phyloP scores from a whole-genome alignment of 2,797 vertebrate genomes.

The Sebastes ruberrimus region DNA sequence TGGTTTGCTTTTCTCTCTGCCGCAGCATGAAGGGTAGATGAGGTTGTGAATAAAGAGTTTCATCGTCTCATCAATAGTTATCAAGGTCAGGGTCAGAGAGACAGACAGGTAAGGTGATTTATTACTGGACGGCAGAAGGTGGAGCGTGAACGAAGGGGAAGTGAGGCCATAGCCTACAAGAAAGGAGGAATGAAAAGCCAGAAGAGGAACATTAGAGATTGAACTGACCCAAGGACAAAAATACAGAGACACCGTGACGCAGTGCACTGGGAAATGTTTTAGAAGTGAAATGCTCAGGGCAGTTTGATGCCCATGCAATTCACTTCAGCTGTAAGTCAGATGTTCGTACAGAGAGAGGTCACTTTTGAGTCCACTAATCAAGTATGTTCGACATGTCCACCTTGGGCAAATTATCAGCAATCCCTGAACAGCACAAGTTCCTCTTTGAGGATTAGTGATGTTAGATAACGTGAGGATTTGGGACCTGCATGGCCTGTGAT shows the following conservation, averaged over 20 bases:
- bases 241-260: not conserved
- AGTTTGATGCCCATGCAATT: not conserved
- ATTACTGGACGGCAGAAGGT: constrained; percentile 48
- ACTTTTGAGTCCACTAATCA: constrained; percentile 13
- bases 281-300: not conserved
- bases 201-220: constrained; percentile 6
- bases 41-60: constrained; percentile 60
- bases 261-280: not conserved
- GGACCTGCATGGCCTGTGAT: constrained; percentile 45
- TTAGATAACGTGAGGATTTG: constrained; percentile 39
- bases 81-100: constrained; percentile 65
- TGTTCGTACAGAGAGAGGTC: not conserved
- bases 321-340: not conserved
- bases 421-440: constrained; percentile 17
- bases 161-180: constrained; percentile 6
- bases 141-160: constrained; percentile 32
- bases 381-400: constrained; percentile 16
- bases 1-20: constrained; percentile 49
- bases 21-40: constrained; percentile 55
- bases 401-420: constrained; percentile 20
- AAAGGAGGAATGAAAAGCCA: constrained; percentile 16
- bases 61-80: constrained; percentile 68
- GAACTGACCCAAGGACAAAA: constrained; percentile 4
- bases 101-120: constrained; percentile 54
- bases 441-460: constrained; percentile 59